phyloP scores from a whole-genome alignment of 2,888 invertebrate genomes.

The Periphyllus acericola region DNA sequence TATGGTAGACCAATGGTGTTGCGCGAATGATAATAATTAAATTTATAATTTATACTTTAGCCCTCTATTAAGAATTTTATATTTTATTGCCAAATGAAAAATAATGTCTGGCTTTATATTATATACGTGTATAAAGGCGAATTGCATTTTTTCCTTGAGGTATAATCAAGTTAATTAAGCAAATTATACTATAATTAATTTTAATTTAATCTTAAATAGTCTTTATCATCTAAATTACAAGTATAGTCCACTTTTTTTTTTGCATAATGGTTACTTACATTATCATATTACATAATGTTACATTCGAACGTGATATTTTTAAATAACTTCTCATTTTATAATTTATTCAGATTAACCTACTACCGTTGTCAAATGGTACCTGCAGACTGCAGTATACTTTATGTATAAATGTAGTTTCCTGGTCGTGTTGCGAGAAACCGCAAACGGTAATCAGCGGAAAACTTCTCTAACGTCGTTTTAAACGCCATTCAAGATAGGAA shows the following conservation, averaged over 20 bases:
- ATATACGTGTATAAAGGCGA: neutral
- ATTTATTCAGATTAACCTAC: too few relatives aligned
- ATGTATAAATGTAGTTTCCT: too few relatives aligned
- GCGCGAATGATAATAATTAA: neutral
- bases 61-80: neutral
- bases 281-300: neutral
- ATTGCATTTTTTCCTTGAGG: neutral
- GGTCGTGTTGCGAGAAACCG: too few relatives aligned
- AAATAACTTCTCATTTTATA: too few relatives aligned
- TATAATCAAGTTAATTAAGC: neutral
- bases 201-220: slow-evolving; percentile 1
- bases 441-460: too few relatives aligned
- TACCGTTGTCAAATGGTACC: too few relatives aligned
- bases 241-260: neutral
- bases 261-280: neutral
- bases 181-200: slow-evolving; percentile 18
- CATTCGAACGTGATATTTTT: neutral
- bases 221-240: neutral
- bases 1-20: neutral
- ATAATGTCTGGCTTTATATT: neutral
- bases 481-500: too few relatives aligned
- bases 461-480: too few relatives aligned
- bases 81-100: neutral
- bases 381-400: too few relatives aligned
- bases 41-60: neutral